phyloP scores from a whole-genome alignment of 2,113 vertebrate species.

The Passer montanus region DNA sequence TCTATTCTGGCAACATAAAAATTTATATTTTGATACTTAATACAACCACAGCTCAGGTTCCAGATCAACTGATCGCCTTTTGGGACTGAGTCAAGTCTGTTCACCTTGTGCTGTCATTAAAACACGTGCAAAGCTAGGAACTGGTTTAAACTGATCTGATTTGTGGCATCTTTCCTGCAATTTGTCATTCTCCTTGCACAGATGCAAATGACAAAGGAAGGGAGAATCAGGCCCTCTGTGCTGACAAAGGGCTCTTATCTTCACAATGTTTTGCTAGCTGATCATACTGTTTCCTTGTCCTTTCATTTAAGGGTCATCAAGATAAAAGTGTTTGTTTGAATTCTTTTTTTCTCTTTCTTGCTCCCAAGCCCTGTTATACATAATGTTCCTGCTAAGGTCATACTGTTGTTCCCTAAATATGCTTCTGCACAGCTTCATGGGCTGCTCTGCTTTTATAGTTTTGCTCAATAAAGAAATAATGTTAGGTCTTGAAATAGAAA shows the following conservation, averaged over 20 bases:
- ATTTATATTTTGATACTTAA: neutral
- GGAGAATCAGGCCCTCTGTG: conserved; percentile 35
- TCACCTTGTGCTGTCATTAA: conserved; percentile 52
- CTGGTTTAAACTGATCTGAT: conserved; percentile 28
- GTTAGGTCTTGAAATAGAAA: neutral
- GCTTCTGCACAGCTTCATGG: neutral
- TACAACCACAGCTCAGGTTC: neutral
- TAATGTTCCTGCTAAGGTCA: neutral
- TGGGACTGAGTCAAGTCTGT: neutral
- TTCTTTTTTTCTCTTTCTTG: neutral
- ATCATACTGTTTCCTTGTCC: conserved; percentile 46
- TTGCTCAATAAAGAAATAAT: neutral
- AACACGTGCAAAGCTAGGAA: neutral
- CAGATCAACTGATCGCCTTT: neutral
- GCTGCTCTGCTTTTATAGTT: neutral
- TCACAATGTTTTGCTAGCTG: conserved; percentile 37
- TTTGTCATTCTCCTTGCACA: conserved; percentile 56
- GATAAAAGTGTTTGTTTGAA: conserved; percentile 45
- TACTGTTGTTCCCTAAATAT: neutral
- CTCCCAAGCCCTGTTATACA: neutral
- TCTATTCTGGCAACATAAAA: neutral
- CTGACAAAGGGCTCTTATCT: conserved; percentile 54
- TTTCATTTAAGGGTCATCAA: conserved; percentile 61
- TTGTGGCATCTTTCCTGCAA: conserved; percentile 12
- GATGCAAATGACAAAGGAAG: conserved; percentile 40